Conservation (phyloP, 2,888 invertebrate species). For the Proisotoma minuta region DNA sequence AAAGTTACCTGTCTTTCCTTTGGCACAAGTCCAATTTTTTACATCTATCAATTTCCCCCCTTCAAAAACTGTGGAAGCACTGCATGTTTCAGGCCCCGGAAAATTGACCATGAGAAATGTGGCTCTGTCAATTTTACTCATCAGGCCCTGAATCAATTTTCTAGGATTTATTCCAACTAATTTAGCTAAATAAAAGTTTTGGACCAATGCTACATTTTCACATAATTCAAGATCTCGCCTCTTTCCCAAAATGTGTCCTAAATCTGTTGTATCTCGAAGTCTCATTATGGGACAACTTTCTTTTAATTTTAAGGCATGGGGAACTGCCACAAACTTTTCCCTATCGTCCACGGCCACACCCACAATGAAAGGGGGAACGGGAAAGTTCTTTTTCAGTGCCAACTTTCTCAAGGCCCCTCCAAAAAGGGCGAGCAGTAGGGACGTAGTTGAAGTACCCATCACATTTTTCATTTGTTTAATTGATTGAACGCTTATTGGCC, state of each 20-base stretch:
- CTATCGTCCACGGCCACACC: constrained; percentile 36
- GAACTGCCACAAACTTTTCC: constrained; percentile 39
- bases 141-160: constrained; percentile 26
- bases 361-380: constrained; percentile 34
- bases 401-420: constrained; percentile 32
- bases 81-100: constrained; percentile 43
- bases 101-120: constrained; percentile 44
- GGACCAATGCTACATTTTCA: constrained; percentile 30
- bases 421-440: constrained; percentile 29
- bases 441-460: constrained; percentile 17
- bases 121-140: constrained; percentile 36
- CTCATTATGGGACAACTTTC: constrained; percentile 21
- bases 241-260: no score
- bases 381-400: constrained; percentile 34
- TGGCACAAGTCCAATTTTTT: constrained; percentile 42
- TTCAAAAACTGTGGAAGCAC: constrained; percentile 36
- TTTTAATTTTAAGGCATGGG: constrained; percentile 30
- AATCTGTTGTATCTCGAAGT: constrained; percentile 26
- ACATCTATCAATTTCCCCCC: constrained; percentile 40
- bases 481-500: constrained; percentile 2
- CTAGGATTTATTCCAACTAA: constrained; percentile 34
- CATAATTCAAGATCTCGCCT: no score
- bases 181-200: constrained; percentile 37
- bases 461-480: constrained; percentile 12
- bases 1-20: constrained; percentile 38